phyloP scores from a whole-genome alignment of 2,797 vertebrate genomes.

The Enoplosus armatus region DNA sequence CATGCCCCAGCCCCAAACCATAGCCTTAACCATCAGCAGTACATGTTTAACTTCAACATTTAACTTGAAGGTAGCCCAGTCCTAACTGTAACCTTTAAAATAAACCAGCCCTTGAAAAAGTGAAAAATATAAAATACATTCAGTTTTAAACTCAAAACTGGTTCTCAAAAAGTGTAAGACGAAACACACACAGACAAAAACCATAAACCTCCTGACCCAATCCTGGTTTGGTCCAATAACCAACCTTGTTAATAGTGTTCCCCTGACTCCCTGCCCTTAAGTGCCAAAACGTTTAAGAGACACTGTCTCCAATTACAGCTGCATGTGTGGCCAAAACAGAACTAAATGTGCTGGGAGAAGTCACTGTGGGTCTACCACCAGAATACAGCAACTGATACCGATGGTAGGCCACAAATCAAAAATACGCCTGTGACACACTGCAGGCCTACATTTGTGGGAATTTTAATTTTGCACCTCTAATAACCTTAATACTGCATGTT shows the following conservation, averaged over 20 bases:
- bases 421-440: conserved; percentile 2
- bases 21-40: not conserved
- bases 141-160: not conserved
- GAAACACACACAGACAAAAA: not conserved
- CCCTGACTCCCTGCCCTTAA: conserved; percentile 15
- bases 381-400: conserved; percentile 8
- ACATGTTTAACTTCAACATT: not conserved
- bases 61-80: not conserved
- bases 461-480: conserved; percentile 20
- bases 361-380: conserved; percentile 3
- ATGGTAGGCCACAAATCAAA: conserved; percentile 1
- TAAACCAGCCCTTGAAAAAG: not conserved
- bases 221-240: conserved; percentile 20
- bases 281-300: conserved; percentile 40
- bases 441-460: not conserved
- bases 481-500: conserved; percentile 10
- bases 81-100: not conserved
- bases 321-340: conserved; percentile 31
- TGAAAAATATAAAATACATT: not conserved
- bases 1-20: too few relatives aligned
- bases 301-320: conserved; percentile 56
- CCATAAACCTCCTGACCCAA: conserved; percentile 11
- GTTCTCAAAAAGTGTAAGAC: not conserved
- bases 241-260: conserved; percentile 32
- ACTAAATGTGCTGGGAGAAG: conserved; percentile 9